Conservation (phyloP, 2,888 invertebrate genomes). For the Heliconius aoede region DNA sequence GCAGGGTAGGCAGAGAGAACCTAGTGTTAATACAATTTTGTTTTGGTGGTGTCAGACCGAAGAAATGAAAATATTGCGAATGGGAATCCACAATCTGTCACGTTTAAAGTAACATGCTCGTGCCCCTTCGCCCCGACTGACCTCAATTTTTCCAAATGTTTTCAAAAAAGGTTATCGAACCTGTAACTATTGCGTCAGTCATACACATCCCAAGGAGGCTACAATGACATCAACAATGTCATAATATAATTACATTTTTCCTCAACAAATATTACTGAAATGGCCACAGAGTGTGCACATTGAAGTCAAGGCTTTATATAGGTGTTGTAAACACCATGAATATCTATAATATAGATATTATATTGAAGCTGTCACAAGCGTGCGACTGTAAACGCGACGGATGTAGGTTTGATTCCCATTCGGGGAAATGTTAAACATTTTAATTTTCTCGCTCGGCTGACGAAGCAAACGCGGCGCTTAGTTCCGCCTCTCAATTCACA, state of each 20-base stretch:
- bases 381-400: no score
- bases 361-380: neutral
- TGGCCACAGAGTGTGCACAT: constrained; percentile 38
- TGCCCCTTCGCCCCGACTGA: neutral
- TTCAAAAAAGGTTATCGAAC: no score
- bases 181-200: neutral
- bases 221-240: constrained; percentile 5
- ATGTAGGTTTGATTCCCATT: no score
- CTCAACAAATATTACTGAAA: constrained; percentile 16
- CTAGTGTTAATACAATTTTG: neutral
- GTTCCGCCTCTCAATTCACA: no score
- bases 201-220: neutral
- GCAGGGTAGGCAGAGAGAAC: no score
- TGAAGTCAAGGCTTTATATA: constrained; percentile 45
- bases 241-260: constrained; percentile 15
- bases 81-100: neutral
- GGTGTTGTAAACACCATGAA: constrained; percentile 47
- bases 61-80: neutral
- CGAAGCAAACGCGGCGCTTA: no score
- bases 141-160: neutral
- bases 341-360: constrained; percentile 30
- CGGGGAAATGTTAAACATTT: no score
- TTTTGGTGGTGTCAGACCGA: neutral
- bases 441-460: no score
- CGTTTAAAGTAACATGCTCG: neutral